These are phyloP conservation scores for Myiotriccus ornatus DNA, from an alignment of 2,797 vertebrate genomes.

Conservation along the genomic window DNA sequence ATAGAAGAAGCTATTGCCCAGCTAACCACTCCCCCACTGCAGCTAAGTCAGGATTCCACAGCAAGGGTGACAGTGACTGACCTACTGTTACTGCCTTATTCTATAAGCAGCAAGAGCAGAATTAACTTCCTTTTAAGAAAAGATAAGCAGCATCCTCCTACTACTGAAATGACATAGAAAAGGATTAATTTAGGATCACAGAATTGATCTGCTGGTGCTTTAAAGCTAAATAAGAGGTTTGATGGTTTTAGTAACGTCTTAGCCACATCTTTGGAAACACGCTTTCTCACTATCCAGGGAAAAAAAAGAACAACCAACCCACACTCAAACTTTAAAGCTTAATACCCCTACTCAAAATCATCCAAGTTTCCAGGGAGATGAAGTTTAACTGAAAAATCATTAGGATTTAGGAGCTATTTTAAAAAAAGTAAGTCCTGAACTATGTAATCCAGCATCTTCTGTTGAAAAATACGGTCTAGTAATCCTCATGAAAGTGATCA, in stretches of 20 bases:
- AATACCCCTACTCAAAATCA: neutral
- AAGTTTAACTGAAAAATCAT: neutral
- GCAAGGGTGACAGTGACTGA: neutral
- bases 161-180: neutral
- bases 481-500: neutral
- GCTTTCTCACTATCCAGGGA: neutral
- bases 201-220: neutral
- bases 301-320: neutral
- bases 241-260: neutral
- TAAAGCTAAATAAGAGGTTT: neutral
- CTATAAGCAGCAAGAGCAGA: neutral
- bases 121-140: neutral
- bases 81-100: neutral
- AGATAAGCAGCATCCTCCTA: neutral
- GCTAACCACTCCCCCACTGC: fast-evolving
- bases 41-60: neutral
- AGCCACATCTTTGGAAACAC: neutral
- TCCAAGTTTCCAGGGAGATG: neutral
- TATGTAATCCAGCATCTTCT: neutral
- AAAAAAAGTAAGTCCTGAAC: neutral
- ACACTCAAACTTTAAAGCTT: neutral
- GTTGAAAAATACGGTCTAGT: neutral
- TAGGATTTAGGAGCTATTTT: neutral
- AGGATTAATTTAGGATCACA: neutral
- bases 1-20: neutral